These are phyloP conservation scores for Sarcophaga peregrina DNA, from an alignment of 1,140 invertebrate species.

Conservation along the genomic window DNA sequence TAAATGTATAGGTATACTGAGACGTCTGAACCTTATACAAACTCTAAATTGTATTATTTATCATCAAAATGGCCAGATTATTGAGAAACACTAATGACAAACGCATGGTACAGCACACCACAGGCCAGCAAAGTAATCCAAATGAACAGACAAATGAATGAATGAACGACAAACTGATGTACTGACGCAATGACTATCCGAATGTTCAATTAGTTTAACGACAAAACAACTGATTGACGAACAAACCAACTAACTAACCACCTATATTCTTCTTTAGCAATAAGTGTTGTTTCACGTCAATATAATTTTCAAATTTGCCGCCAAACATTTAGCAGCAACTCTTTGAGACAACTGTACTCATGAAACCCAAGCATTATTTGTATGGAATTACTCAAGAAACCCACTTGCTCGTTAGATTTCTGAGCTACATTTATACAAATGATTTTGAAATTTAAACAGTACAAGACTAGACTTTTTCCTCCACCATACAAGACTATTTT, in stretches of 20 bases:
- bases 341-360: constrained; percentile 59
- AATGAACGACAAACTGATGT: not conserved
- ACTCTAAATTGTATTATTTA: not conserved
- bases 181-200: not conserved
- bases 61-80: constrained; percentile 30
- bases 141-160: constrained; percentile 28
- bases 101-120: not conserved
- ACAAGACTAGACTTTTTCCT: constrained; percentile 47
- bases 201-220: not conserved
- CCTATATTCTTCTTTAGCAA: constrained; percentile 20
- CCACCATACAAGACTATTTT: constrained; percentile 45
- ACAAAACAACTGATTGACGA: not conserved
- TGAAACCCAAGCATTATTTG: constrained; percentile 64
- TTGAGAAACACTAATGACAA: constrained; percentile 9
- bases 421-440: constrained; percentile 54
- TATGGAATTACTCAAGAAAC: constrained; percentile 66
- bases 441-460: constrained; percentile 26
- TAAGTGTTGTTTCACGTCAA: constrained; percentile 27
- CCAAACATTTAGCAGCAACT: constrained; percentile 50
- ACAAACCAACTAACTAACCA: constrained; percentile 33
- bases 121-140: not conserved
- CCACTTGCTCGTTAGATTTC: constrained; percentile 60
- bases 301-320: constrained; percentile 67
- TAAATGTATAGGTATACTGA: no score
- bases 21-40: no score